A percentile compares a stretch with the other conserved stretches of the same genome.
Conservation (phyloP, 2,113 vertebrate genomes). For the Neoarius graeffei region DNA sequence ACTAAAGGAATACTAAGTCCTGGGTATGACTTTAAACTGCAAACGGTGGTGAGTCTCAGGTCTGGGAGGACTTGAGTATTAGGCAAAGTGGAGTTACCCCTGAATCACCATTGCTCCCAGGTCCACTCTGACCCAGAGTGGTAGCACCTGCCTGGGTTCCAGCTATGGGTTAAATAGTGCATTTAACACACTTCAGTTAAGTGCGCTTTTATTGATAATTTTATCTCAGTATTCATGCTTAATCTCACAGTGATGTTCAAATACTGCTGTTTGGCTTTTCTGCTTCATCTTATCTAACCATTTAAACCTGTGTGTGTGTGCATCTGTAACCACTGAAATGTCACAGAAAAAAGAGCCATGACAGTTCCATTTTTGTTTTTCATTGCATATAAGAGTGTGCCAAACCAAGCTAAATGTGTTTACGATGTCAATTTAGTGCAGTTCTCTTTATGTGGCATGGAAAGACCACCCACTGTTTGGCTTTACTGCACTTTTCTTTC, state of each 20-base stretch:
- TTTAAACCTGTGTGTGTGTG: conserved; percentile 14
- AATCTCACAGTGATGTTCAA: conserved; percentile 6
- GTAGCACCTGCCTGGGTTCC: too few relatives aligned
- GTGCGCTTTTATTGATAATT: background rate
- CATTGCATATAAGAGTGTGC: conserved; percentile 3
- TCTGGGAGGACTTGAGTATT: too few relatives aligned
- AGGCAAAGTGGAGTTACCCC: too few relatives aligned
- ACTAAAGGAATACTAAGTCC: too few relatives aligned
- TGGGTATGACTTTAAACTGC: too few relatives aligned
- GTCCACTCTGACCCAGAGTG: too few relatives aligned
- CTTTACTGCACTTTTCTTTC: background rate
- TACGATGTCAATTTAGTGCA: background rate
- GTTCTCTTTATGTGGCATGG: background rate
- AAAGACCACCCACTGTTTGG: background rate
- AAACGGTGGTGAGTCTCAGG: too few relatives aligned
- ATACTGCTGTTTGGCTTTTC: conserved; percentile 1
- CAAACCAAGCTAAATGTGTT: conserved; percentile 24
- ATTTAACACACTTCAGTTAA: background rate
- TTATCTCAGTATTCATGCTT: background rate
- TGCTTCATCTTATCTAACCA: conserved; percentile 5
- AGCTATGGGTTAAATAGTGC: too few relatives aligned
- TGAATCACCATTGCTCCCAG: too few relatives aligned
- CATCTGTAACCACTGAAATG: background rate
- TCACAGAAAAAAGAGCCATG: conserved; percentile 6
- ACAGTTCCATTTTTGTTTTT: conserved; percentile 17